phyloP scores from a whole-genome alignment of 2,797 vertebrate species.

The Micromesistius poutassou region DNA sequence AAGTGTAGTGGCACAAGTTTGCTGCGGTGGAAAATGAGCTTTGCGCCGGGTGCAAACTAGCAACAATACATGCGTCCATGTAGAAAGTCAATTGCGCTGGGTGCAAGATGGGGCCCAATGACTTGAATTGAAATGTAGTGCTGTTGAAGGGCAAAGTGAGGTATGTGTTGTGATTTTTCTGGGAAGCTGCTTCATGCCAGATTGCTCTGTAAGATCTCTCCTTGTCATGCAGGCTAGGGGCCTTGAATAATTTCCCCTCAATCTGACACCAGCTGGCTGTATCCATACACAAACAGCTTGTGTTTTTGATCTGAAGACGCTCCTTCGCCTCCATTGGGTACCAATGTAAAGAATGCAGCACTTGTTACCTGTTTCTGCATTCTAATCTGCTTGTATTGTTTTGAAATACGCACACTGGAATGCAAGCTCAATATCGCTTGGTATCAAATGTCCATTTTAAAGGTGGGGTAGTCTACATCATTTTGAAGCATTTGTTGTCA shows the following conservation, averaged over 20 bases:
- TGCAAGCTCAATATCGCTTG: too few relatives aligned
- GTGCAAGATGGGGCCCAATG: too few relatives aligned
- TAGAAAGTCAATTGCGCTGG: too few relatives aligned
- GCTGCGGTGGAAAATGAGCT: too few relatives aligned
- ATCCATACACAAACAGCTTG: neutral
- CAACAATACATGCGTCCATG: too few relatives aligned
- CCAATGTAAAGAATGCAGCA: neutral
- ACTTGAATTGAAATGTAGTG: constrained; percentile 4
- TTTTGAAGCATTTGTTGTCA: too few relatives aligned
- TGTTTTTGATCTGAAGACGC: neutral
- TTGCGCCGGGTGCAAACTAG: too few relatives aligned
- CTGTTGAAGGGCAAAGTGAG: constrained; percentile 12
- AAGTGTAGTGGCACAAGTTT: too few relatives aligned
- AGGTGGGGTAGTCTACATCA: too few relatives aligned
- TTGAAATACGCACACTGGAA: too few relatives aligned
- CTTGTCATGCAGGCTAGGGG: neutral
- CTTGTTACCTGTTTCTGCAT: neutral
- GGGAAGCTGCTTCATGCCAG: neutral
- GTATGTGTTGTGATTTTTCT: neutral
- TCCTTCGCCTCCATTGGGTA: neutral
- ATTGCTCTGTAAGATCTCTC: neutral
- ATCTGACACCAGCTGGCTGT: constrained; percentile 7
- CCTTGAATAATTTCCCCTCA: constrained; percentile 3
- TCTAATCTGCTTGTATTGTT: neutral
- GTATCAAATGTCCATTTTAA: too few relatives aligned